Evolutionary conservation across 2,797 vertebrate species (phyloP).

Genomic region (Helicolenus hilgendorfi): DNA sequence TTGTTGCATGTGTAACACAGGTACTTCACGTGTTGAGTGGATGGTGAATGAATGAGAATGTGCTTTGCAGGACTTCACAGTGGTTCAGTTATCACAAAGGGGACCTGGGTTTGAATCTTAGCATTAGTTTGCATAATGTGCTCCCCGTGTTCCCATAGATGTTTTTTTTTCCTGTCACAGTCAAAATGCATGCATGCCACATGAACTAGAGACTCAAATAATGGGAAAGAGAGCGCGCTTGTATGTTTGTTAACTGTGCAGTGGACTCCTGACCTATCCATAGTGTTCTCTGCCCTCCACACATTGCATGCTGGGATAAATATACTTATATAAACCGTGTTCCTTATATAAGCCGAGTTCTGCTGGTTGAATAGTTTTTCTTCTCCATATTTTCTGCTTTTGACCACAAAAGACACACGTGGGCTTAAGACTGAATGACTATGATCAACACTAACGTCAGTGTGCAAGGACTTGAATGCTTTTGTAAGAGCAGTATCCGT

Average conservation of each 20-base stretch:
- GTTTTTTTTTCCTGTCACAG: neutral
- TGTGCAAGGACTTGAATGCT: neutral
- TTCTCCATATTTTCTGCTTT: neutral
- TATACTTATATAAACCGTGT: neutral
- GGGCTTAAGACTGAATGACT: neutral
- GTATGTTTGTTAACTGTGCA: neutral
- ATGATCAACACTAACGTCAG: neutral
- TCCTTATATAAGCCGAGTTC: neutral
- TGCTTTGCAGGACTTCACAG: neutral
- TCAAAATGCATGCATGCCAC: neutral
- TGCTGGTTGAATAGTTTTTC: neutral
- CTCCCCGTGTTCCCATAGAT: neutral
- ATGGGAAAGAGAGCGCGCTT: neutral
- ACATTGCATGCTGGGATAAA: neutral
- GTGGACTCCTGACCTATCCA: neutral
- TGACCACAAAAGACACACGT: neutral
- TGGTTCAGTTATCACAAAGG: slow-evolving; percentile 1
- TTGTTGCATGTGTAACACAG: neutral
- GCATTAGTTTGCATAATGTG: slow-evolving; percentile 13
- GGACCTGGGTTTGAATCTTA: neutral
- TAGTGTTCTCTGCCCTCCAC: neutral
- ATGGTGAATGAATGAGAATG: neutral
- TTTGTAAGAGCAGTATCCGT: neutral
- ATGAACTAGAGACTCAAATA: neutral
- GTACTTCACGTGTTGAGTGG: neutral